Evolutionary conservation across 2,797 vertebrate species (phyloP).

Genomic region (Sebastes steindachneri): DNA sequence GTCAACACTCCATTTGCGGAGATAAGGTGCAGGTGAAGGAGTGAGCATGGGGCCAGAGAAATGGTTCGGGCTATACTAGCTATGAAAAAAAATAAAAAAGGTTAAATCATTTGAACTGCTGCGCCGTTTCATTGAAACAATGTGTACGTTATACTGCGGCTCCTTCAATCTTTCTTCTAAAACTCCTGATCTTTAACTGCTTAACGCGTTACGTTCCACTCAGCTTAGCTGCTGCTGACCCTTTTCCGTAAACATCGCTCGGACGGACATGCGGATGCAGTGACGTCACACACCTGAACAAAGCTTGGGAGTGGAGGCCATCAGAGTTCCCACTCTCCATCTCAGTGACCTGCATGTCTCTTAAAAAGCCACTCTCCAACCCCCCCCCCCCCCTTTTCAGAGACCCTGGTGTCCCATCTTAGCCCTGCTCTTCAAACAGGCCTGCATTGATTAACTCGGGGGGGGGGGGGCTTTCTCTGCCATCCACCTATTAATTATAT

Average conservation of each 20-base stretch:
- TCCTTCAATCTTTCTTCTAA: conserved; percentile 9
- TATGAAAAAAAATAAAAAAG: conserved; percentile 41
- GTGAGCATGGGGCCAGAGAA: conserved; percentile 50
- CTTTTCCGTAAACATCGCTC: conserved; percentile 10
- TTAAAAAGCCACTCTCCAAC: conserved; percentile 55
- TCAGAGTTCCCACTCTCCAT: conserved; percentile 40
- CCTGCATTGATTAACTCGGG: conserved; percentile 80
- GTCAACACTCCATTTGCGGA: conserved; percentile 83
- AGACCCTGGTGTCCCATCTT: conserved; percentile 66
- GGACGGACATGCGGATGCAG: neutral
- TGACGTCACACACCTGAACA: conserved; percentile 30
- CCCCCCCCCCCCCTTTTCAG: conserved; percentile 15
- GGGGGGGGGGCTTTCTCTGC: conserved; percentile 68
- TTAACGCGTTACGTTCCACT: conserved; percentile 9
- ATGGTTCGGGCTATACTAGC: conserved; percentile 20
- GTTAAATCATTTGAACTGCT: conserved; percentile 68
- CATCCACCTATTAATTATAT: conserved; percentile 84
- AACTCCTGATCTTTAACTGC: conserved; percentile 23
- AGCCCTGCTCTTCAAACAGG: conserved; percentile 80
- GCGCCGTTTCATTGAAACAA: conserved; percentile 47
- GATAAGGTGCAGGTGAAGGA: conserved; percentile 80
- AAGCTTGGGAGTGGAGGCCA: conserved; percentile 47
- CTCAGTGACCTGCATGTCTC: conserved; percentile 47
- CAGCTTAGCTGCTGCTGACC: conserved; percentile 7
- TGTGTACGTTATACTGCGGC: conserved; percentile 19